A percentile compares a stretch with the other conserved stretches of the same genome.
These are phyloP conservation scores for Ophion slaviceki DNA, from an alignment of 2,888 invertebrate species.

Conservation along the genomic window DNA sequence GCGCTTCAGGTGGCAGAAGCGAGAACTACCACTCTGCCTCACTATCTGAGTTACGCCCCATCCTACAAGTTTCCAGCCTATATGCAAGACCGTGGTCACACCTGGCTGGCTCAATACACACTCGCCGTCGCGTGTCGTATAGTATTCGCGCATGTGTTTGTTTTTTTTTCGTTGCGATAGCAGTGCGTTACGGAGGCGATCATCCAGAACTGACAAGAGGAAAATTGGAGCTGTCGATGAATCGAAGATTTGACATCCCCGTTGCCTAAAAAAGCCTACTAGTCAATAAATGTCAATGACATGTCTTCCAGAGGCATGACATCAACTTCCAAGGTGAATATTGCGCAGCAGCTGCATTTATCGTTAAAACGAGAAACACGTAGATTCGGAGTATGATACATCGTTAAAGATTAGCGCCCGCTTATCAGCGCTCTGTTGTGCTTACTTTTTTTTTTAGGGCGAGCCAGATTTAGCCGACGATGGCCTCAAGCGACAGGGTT, in stretches of 20 bases:
- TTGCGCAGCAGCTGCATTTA: background rate
- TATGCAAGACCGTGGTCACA: too few species aligned
- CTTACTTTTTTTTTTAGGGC: conserved; percentile 67
- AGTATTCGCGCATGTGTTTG: background rate
- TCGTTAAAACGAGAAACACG: background rate
- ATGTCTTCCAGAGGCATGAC: conserved; percentile 58
- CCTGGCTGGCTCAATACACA: too few species aligned
- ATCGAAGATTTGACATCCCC: conserved; percentile 20
- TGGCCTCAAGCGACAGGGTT: conserved; percentile 85
- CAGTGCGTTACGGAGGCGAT: conserved; percentile 37
- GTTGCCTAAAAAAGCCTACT: conserved; percentile 31
- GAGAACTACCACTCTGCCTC: too few species aligned
- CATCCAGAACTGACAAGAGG: conserved; percentile 49
- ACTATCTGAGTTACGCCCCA: too few species aligned
- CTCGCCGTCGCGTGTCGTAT: background rate
- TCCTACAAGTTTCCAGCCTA: too few species aligned
- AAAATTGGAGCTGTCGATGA: conserved; percentile 42
- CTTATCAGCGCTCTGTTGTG: conserved; percentile 1
- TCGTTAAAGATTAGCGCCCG: background rate
- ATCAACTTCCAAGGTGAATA: conserved; percentile 57
- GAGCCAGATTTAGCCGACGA: conserved; percentile 77
- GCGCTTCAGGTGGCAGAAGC: too few species aligned
- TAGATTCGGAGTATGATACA: background rate
- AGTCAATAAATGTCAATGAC: conserved; percentile 51
- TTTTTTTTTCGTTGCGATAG: conserved; percentile 23